phyloP scores from a whole-genome alignment of 2,113 vertebrate species.

The Calypte anna region DNA sequence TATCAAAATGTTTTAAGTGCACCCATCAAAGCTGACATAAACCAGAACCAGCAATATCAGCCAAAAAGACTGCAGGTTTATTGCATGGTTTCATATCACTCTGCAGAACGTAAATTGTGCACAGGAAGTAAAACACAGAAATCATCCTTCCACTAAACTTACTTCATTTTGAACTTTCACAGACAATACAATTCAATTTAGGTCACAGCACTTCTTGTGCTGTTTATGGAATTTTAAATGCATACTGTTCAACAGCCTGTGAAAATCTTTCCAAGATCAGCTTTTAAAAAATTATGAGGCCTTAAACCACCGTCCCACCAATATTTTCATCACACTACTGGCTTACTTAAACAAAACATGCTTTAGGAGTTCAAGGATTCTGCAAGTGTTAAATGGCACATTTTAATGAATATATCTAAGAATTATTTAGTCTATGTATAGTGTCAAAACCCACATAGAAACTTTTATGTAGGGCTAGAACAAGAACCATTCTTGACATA shows the following conservation, averaged over 20 bases:
- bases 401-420: constrained; percentile 16
- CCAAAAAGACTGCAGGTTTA: constrained; percentile 16
- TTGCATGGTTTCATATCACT: constrained; percentile 14
- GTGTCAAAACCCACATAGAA: not conserved
- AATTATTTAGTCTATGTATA: not conserved
- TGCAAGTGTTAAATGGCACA: not conserved
- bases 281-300: constrained; percentile 54
- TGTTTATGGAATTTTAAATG: not conserved
- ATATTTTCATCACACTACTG: not conserved
- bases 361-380: not conserved
- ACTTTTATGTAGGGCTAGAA: constrained; percentile 7
- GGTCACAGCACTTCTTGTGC: not conserved
- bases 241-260: constrained; percentile 31
- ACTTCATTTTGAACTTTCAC: not conserved
- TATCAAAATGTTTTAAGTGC: constrained; percentile 57
- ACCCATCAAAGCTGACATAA: constrained; percentile 50
- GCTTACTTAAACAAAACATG: constrained; percentile 40
- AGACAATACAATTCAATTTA: constrained; percentile 10
- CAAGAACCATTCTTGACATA: constrained; percentile 56
- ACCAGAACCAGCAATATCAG: constrained; percentile 1
- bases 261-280: constrained; percentile 41
- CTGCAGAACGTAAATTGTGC: not conserved
- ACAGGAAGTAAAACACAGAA: not conserved
- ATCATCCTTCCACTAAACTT: not conserved
- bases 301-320: constrained; percentile 37